Evolutionary conservation across 2,888 invertebrate species (phyloP), one percentile per base, ranked within the genome.

Genomic region (Odontomyia ornata): DNA sequence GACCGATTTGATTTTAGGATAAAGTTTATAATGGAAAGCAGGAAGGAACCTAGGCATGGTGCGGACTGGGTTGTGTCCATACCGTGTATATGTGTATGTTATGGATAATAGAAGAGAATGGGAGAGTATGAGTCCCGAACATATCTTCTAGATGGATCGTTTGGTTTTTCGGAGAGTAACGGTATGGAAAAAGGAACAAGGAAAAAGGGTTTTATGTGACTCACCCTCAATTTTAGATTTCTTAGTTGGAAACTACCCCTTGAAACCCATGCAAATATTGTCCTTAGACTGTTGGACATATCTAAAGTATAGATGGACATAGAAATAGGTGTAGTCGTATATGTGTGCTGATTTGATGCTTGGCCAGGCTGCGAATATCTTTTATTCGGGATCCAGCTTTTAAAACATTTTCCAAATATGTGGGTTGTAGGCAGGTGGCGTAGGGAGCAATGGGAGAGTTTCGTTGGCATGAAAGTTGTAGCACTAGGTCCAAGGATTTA

Each of bases 1-100:
- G 75, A 56, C 46, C 77, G 78, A 77, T 78, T 77, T 75, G 77
- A 73, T 64, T 75, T 75, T 43, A 27, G 75, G 75, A 75, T 75
- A 69, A 69, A 46, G 15, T 69, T 69, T 69, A 23, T 69, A 69
- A 69, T 69, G 27, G 69, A 47, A 65, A 36, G 36, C 36, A 36
- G 36, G 36, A 69, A 69, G 46, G 46, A 69, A n/a, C 69, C 23
- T 52, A 15, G 69, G 47, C 69, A 46, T 9, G 30, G 46, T 18
- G 46, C 46, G 69, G 46, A 69, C 47, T 69, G 69, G 73, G 60
- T 73, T 18, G 73, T 73, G 73, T 57, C 73, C 73, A 60, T 60
- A 21, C 11, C 25, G 15, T 15, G 18, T n/a, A 30, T 36, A 30
- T n/a, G 43, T 47, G n/a, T 67, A 47, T 46, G 25, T 25, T 21